phyloP scores from a whole-genome alignment of 2,113 vertebrate species.

The Corynorhinus townsendii region DNA sequence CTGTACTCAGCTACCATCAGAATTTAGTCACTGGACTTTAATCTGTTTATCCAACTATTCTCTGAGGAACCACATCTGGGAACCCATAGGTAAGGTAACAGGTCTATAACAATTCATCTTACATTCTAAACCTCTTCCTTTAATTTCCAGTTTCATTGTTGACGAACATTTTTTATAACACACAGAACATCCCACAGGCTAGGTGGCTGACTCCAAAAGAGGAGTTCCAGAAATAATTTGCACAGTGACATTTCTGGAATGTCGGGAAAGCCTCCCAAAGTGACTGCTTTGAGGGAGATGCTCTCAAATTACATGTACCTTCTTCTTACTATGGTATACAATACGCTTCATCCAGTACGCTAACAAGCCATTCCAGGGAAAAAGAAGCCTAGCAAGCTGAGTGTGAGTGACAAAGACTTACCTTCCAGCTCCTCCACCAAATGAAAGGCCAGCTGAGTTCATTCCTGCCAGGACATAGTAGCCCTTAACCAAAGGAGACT shows the following conservation, averaged over 20 bases:
- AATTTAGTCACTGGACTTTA: background rate
- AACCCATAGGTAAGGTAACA: background rate
- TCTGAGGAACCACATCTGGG: background rate
- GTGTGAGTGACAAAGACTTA: constrained; percentile 78
- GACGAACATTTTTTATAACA: background rate
- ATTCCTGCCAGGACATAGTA: constrained; percentile 96
- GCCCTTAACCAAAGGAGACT: constrained; percentile 86
- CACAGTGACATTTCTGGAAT: background rate
- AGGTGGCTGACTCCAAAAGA: background rate
- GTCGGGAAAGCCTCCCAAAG: background rate
- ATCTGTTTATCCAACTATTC: background rate
- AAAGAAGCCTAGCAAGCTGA: background rate
- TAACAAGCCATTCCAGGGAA: background rate
- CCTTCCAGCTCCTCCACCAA: constrained; percentile 95
- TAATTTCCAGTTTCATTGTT: background rate
- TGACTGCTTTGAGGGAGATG: background rate
- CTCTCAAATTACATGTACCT: background rate
- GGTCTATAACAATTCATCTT: background rate
- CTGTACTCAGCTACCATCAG: background rate
- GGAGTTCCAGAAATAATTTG: background rate
- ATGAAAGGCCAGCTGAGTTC: constrained; percentile 94
- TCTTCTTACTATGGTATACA: background rate
- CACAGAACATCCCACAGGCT: background rate
- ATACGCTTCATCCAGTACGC: background rate
- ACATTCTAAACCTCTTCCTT: background rate